These are phyloP conservation scores for Eupeodes corollae DNA, from an alignment of 1,140 invertebrate species.

Conservation along the genomic window DNA sequence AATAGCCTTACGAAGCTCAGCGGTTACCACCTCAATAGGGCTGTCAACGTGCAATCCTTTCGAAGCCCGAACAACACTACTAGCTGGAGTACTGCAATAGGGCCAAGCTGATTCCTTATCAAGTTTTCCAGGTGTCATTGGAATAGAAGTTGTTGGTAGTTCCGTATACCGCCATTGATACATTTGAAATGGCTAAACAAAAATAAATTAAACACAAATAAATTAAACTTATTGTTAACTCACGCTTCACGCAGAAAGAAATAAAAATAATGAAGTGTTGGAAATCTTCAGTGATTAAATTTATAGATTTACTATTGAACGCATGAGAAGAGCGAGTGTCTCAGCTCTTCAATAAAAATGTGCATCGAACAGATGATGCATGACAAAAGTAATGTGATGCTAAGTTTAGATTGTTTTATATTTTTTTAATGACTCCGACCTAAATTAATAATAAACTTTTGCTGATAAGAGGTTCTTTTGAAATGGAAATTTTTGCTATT, in stretches of 20 bases:
- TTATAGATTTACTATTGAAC: no score
- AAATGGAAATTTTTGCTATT: no score
- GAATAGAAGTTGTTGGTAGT: slow-evolving; percentile 47
- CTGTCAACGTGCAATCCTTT: slow-evolving; percentile 7
- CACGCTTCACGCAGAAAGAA: background rate
- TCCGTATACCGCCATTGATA: slow-evolving; percentile 81
- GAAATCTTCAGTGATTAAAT: no score
- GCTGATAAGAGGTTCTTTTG: no score
- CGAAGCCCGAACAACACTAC: slow-evolving; percentile 4
- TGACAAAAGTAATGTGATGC: no score
- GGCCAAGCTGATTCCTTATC: slow-evolving; percentile 37
- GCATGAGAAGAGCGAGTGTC: no score
- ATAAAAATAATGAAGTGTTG: no score
- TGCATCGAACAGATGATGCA: no score
- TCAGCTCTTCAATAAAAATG: no score
- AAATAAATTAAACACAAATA: slow-evolving; percentile 5
- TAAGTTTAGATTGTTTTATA: no score
- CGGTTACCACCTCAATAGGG: slow-evolving; percentile 14
- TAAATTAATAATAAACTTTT: no score
- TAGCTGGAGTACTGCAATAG: slow-evolving; percentile 24
- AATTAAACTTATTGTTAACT: slow-evolving; percentile 1
- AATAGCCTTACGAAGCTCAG: slow-evolving; percentile 22
- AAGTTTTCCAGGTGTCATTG: slow-evolving; percentile 58
- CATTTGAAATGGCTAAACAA: slow-evolving; percentile 65
- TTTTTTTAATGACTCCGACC: no score